Base-by-base conservation (phyloP, 2,797 vertebrate genomes). In the Euthynnus affinis region DNA sequence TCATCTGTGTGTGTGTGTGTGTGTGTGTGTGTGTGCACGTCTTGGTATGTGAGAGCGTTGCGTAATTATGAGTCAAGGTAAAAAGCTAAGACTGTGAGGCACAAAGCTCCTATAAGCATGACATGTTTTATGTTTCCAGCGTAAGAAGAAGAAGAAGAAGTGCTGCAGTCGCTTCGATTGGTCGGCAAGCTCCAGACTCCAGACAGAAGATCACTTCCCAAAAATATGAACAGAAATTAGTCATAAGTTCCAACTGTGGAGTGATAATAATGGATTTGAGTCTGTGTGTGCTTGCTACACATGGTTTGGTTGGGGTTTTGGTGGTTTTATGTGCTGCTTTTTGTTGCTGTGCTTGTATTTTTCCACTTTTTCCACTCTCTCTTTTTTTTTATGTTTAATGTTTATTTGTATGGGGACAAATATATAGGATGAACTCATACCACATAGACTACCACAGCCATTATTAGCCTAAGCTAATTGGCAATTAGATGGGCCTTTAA, bases 1-100 rank as follows among this genome's bases (percentile, higher is more conserved):
- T 42, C 12, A 37, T 6, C 5, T 57, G 73, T 48, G 42, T 49
- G 57, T 62, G 68, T 52, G 57, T 62, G 48, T 73, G 68, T 58
- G 71, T 61, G 61, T 56, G 53, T 64, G 18, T 72, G 49, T 57
- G 22, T 66, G 62, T 51, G 55, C 22, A 40, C 61, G 62, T 69
- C n/a, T 68, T 32, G 40, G 63, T 52, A 27, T 70, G 79, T 37
- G 42, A 42, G 49, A n/a, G 55, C 5, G 9, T 27, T 70, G 59
- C 60, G 71, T 71, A 44, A 57, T 29, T 61, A 14, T 37, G 55
- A 70, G 81, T 82, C 51, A 75, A 85, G 75, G 75, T 78, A 63
- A 85, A 67, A 37, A 37, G 20, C 3, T 10, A 14, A 23, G 27
- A 29, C 27, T 3, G 3, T 3, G 3, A 59, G 9, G 7, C 12